Percentiles rank a stretch among this genome's conserved stretches.
These are phyloP conservation scores for Vanessa tameamea DNA, from an alignment of 1,140 invertebrate species.

Conservation along the genomic window DNA sequence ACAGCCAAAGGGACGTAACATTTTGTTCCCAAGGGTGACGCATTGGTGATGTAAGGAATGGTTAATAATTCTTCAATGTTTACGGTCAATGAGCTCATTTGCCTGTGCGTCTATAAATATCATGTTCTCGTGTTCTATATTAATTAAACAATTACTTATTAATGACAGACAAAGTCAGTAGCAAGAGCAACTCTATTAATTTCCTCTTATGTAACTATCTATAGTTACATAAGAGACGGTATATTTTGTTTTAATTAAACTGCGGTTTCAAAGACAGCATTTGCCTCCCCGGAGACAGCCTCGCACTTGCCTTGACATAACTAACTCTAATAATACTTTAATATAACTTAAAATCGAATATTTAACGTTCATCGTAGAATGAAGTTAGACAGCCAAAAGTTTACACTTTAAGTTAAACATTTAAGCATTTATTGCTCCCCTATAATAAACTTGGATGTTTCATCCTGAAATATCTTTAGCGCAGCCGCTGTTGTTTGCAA, in stretches of 20 bases:
- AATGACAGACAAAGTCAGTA: too few species aligned
- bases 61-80: too few species aligned
- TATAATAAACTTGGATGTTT: slow-evolving; percentile 42
- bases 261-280: slow-evolving; percentile 35
- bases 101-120: too few species aligned
- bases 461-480: slow-evolving; percentile 42
- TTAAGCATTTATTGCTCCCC: slow-evolving; percentile 36
- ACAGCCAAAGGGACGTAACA: too few species aligned
- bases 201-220: background rate
- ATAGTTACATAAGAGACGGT: background rate
- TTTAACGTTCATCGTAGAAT: slow-evolving; percentile 15
- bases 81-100: too few species aligned
- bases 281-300: slow-evolving; percentile 29
- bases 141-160: too few species aligned
- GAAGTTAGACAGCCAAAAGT: slow-evolving; percentile 23
- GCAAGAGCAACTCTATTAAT: background rate
- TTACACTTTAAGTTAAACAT: slow-evolving; percentile 33
- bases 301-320: slow-evolving; percentile 27
- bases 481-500: slow-evolving; percentile 62
- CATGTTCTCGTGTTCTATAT: too few species aligned
- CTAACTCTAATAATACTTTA: slow-evolving; percentile 14
- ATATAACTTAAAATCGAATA: slow-evolving; percentile 14
- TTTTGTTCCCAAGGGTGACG: too few species aligned
- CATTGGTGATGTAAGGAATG: too few species aligned
- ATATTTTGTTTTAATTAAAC: slow-evolving; percentile 43